These are phyloP conservation scores for Lamellibrachia satsuma DNA, from an alignment of 2,888 invertebrate genomes.

Conservation along the genomic window DNA sequence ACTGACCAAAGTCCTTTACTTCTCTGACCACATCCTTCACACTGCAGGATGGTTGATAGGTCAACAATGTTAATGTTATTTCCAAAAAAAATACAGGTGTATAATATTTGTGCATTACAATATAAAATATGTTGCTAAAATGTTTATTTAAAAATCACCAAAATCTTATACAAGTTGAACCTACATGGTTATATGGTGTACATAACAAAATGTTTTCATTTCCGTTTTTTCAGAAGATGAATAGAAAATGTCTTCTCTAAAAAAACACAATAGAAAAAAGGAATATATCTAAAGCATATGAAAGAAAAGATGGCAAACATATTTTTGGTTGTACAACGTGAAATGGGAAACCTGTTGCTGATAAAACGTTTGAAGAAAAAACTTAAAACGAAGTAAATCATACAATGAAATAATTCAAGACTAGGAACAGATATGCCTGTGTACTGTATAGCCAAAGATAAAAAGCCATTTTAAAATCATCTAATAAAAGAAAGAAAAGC, in stretches of 20 bases:
- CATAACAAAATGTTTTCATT: not conserved
- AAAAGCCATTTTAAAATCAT: not conserved
- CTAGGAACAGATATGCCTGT: not conserved
- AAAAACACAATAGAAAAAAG: not conserved
- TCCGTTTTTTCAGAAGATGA: conserved; percentile 4
- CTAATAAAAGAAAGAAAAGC: conserved; percentile 7
- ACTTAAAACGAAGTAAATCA: not conserved
- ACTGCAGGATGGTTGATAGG: too few relatives aligned
- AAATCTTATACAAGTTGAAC: too few relatives aligned
- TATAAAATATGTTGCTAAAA: too few relatives aligned
- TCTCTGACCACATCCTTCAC: too few relatives aligned
- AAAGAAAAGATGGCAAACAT: conserved; percentile 17
- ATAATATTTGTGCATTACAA: too few relatives aligned
- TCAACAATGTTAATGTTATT: too few relatives aligned
- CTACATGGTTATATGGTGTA: not conserved
- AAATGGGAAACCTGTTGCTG: not conserved
- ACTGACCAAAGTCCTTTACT: not conserved
- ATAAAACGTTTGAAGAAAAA: not conserved
- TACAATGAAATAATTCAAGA: not conserved
- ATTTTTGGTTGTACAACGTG: not conserved
- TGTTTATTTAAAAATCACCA: too few relatives aligned
- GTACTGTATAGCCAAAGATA: not conserved
- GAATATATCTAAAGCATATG: not conserved
- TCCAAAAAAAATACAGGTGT: too few relatives aligned
- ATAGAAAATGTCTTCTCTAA: not conserved